These are phyloP conservation scores for Anoura caudifer DNA, from an alignment of 2,113 vertebrate species.

Conservation along the genomic window DNA sequence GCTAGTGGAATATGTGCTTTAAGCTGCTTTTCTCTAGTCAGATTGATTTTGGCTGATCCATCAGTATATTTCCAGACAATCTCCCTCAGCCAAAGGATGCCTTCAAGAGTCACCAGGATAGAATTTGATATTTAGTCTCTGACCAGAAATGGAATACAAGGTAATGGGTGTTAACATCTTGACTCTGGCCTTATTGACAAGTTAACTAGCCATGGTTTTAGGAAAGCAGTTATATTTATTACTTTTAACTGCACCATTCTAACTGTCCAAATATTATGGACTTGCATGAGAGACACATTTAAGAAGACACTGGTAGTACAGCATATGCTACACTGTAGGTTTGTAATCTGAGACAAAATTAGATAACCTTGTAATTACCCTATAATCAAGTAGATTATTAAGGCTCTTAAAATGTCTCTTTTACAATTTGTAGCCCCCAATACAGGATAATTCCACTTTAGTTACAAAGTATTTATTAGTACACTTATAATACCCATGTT, in stretches of 20 bases:
- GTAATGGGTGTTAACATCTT: background rate
- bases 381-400: background rate
- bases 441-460: background rate
- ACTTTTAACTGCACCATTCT: background rate
- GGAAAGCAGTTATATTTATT: background rate
- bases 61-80: background rate
- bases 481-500: background rate
- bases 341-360: constrained; percentile 23
- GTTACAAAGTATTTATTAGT: background rate
- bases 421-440: background rate
- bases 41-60: constrained; percentile 21
- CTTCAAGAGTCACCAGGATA: background rate
- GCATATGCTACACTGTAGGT: background rate
- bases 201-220: background rate
- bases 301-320: background rate
- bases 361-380: background rate
- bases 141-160: background rate
- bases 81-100: background rate
- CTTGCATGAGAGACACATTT: background rate
- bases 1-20: background rate
- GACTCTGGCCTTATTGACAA: constrained; percentile 7
- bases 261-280: constrained; percentile 20
- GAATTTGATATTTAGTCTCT: background rate
- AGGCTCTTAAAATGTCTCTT: background rate
- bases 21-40: background rate